Evolutionary conservation across 2,113 vertebrate genomes (phyloP).

Genomic region (Amphiprion percula): DNA sequence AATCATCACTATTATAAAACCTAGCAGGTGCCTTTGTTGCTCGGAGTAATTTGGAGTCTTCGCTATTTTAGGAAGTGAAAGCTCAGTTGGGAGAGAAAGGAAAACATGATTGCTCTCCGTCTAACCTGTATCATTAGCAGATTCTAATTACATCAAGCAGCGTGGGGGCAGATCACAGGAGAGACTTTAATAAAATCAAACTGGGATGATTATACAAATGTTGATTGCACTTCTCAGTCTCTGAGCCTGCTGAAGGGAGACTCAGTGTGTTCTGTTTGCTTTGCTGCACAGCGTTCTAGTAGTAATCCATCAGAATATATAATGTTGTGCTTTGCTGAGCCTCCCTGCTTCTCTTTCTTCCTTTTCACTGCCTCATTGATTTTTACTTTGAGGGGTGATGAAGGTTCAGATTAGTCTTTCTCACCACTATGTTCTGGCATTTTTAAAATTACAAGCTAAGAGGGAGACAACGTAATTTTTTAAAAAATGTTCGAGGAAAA

Average conservation of each 20-base stretch:
- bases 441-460: not conserved
- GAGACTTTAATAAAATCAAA: slow-evolving; percentile 46
- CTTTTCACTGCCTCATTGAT: not conserved
- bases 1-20: not conserved
- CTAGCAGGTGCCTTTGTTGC: not conserved
- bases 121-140: slow-evolving; percentile 12
- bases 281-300: not conserved
- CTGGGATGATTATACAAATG: slow-evolving; percentile 37
- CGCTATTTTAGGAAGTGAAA: not conserved
- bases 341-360: not conserved
- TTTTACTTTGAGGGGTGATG: not conserved
- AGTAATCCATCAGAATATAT: too few relatives aligned
- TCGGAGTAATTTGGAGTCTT: not conserved
- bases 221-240: slow-evolving; percentile 34
- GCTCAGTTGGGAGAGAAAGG: not conserved
- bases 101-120: slow-evolving; percentile 12
- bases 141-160: slow-evolving; percentile 39
- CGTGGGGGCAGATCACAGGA: slow-evolving; percentile 22
- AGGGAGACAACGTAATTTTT: not conserved
- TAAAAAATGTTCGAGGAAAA: too few relatives aligned
- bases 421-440: slow-evolving; percentile 4
- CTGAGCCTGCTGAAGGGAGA: not conserved
- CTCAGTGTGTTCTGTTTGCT: not conserved
- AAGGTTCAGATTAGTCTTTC: slow-evolving; percentile 10
- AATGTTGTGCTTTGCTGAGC: not conserved